Base-by-base conservation (phyloP, 1,140 invertebrate genomes). In the Brachionus koreanus region DNA sequence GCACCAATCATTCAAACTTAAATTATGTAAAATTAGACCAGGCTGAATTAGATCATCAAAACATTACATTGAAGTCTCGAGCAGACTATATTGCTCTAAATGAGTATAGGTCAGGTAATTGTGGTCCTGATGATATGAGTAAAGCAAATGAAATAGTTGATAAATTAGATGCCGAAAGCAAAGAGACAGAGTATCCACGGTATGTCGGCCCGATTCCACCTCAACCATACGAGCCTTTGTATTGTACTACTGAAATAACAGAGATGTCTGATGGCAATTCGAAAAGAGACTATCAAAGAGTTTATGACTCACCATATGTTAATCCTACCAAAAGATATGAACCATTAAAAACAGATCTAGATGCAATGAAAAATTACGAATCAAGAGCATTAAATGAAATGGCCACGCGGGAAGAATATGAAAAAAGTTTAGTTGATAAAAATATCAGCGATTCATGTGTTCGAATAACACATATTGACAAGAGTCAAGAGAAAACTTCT, bases 251-350 rank as follows among this genome's bases (percentile, higher is more conserved):
- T 29, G 10, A 67, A 35, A 67, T 67, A 16, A 46, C 61, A 3
- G 79, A 82, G n/a, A 39, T 65, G 57, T 65, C 79, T 5, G 57
- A 82, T 52, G 79, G 79, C 5, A 61, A 82, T 67, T 33, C 61
- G n/a, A 65, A 65, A 33, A 35, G 79, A 35, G 39, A 65, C 16
- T 61, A 35, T 33, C n/a, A n/a, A 35, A 65, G 79, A 65, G 42
- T 67, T 23, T 82, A 82, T 49, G 61, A 65, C 29, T 82, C 79
- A 12, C 79, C 79, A 52, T 82, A 13, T 65, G n/a, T 52, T 2
- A 67, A 52, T 13, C 33, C 33, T 5, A 25, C 76, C 0, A 39
- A 79, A 19, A 57, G 33, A 37, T 79, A 79, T 42, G 76, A 79
- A 61, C 35, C 61, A n/a, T 43, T 79, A 39, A 65, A 79, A 61